Percentiles rank a stretch among this genome's conserved stretches.
Conservation (phyloP, 2,888 invertebrate species). For the Drosophila fulvimacula region DNA sequence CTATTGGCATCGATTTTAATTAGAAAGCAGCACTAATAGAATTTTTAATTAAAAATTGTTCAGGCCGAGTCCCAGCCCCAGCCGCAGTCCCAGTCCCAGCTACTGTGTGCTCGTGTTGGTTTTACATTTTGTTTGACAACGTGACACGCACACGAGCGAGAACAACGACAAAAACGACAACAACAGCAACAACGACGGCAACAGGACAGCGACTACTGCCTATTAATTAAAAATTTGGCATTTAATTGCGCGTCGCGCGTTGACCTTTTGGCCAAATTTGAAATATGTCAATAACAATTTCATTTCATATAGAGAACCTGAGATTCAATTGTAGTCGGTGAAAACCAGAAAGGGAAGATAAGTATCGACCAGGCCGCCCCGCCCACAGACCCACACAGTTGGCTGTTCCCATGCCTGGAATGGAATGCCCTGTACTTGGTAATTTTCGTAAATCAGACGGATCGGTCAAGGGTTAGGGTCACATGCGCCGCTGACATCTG, state of each 20-base stretch:
- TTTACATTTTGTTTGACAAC: constrained; percentile 62
- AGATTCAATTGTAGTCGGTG: constrained; percentile 52
- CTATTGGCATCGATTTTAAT: constrained; percentile 62
- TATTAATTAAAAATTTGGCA: constrained; percentile 77
- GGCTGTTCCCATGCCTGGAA: constrained; percentile 33
- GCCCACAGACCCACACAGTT: constrained; percentile 4
- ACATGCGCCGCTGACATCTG: background rate
- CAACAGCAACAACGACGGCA: constrained; percentile 6
- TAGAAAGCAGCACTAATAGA: constrained; percentile 74
- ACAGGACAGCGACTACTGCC: constrained; percentile 33
- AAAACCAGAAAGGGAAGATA: constrained; percentile 11
- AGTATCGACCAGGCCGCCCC: background rate
- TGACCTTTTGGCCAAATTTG: constrained; percentile 59
- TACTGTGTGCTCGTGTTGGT: constrained; percentile 39
- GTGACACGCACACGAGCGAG: constrained; percentile 64
- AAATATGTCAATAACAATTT: constrained; percentile 77
- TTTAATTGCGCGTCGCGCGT: constrained; percentile 51
- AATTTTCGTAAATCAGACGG: constrained; percentile 46
- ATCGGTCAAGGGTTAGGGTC: background rate
- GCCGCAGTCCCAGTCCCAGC: constrained; percentile 29
- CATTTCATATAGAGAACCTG: constrained; percentile 54
- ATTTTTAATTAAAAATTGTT: constrained; percentile 77
- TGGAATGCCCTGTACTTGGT: constrained; percentile 42
- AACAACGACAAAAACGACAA: constrained; percentile 14
- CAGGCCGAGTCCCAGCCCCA: constrained; percentile 30